Conservation (phyloP, 2,797 vertebrate genomes). For the Brachyrhaphis roseni region DNA sequence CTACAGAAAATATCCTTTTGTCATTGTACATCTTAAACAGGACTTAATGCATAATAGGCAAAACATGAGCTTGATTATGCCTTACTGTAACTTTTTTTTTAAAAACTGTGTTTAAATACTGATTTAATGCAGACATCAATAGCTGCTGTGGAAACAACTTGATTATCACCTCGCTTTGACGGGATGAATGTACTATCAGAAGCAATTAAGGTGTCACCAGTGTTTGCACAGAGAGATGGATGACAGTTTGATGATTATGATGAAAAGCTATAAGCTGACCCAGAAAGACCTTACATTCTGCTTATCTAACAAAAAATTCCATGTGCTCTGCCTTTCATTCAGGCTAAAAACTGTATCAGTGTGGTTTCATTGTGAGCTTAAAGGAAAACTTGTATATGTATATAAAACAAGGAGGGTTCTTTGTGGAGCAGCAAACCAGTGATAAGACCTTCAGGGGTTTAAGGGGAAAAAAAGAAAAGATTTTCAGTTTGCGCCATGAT, state of each 20-base stretch:
- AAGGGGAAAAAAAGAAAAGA: neutral
- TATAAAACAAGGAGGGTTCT: slow-evolving; percentile 5
- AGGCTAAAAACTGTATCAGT: neutral
- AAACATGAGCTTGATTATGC: neutral
- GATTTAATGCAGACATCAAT: slow-evolving; percentile 60
- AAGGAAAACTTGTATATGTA: neutral
- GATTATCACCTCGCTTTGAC: slow-evolving; percentile 74
- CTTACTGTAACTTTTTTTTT: slow-evolving; percentile 30
- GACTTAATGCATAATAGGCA: neutral
- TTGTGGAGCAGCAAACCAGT: slow-evolving; percentile 19
- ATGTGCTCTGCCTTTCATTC: slow-evolving; percentile 24
- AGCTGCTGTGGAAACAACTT: slow-evolving; percentile 66
- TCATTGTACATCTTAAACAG: neutral
- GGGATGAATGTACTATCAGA: slow-evolving; percentile 78
- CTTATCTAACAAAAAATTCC: slow-evolving; percentile 59
- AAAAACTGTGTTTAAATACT: slow-evolving; percentile 32
- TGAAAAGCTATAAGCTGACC: slow-evolving; percentile 76
- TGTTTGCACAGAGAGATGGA: slow-evolving; percentile 74
- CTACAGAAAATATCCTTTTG: neutral
- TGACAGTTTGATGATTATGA: slow-evolving; percentile 75
- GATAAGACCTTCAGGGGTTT: slow-evolving; percentile 29
- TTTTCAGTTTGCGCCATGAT: slow-evolving; percentile 52
- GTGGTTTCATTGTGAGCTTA: neutral
- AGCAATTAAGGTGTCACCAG: slow-evolving; percentile 76
- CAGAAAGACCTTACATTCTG: slow-evolving; percentile 53